Conservation (phyloP, 2,113 vertebrate genomes). For the Muntiacus reevesi region DNA sequence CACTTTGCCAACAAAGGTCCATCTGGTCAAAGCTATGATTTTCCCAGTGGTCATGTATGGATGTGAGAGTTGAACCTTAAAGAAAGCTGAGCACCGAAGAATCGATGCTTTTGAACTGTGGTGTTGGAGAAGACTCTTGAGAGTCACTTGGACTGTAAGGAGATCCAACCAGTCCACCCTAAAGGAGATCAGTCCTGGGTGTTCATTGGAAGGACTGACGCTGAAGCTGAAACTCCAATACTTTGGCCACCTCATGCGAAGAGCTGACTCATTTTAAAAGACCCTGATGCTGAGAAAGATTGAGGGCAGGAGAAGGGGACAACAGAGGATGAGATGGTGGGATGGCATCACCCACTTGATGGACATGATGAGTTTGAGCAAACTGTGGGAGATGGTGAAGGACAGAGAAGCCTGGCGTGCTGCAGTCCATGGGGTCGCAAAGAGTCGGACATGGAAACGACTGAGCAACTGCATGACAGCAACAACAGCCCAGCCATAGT, state of each 20-base stretch:
- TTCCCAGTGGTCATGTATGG: background rate
- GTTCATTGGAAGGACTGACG: background rate
- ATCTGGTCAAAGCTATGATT: background rate
- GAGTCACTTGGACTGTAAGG: background rate
- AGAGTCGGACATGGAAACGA: background rate
- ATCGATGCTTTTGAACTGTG: background rate
- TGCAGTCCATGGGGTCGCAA: no score
- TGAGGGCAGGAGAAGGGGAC: background rate
- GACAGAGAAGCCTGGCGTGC: no score
- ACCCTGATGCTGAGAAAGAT: background rate
- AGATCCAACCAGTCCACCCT: background rate
- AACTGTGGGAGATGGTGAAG: background rate
- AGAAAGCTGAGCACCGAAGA: background rate
- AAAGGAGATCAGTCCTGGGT: background rate
- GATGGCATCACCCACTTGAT: background rate
- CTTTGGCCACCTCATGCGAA: background rate
- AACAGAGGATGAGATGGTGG: background rate
- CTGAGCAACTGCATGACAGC: rapidly evolving
- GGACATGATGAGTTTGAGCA: background rate
- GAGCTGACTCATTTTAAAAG: background rate
- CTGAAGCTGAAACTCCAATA: background rate
- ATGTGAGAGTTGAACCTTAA: background rate
- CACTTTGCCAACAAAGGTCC: background rate
- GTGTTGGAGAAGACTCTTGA: background rate
- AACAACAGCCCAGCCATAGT: rapidly evolving